phyloP scores from a whole-genome alignment of 2,113 vertebrate species.

The Chaetodon trifascialis region DNA sequence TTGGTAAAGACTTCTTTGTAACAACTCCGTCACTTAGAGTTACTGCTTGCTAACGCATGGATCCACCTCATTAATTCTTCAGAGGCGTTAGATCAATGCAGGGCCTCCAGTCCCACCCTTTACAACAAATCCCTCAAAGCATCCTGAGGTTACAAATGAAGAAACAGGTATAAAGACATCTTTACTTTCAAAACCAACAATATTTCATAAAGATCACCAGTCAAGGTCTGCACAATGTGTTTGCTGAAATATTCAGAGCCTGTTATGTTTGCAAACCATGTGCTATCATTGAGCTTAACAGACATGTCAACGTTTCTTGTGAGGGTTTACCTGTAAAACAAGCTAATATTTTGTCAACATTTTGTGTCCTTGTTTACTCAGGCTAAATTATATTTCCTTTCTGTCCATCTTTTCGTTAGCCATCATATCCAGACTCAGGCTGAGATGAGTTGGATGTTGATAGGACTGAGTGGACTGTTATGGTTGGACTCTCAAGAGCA shows the following conservation, averaged over 20 bases:
- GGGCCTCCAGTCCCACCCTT: conserved; percentile 28
- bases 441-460: neutral
- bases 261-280: neutral
- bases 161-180: conserved; percentile 5
- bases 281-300: neutral
- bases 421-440: neutral
- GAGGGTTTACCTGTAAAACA: neutral
- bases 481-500: neutral
- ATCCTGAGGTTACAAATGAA: conserved; percentile 30
- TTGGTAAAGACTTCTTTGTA: conserved; percentile 24
- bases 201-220: neutral
- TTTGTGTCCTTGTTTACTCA: neutral
- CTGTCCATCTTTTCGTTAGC: neutral
- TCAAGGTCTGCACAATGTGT: neutral
- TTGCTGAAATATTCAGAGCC: neutral
- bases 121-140: conserved; percentile 31
- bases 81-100: conserved; percentile 42
- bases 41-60: conserved; percentile 28
- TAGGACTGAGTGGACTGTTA: neutral
- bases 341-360: neutral
- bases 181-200: conserved; percentile 1
- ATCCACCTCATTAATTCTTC: conserved; percentile 37
- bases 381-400: neutral
- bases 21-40: conserved; percentile 16
- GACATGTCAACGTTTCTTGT: neutral